Evolutionary conservation across 2,888 invertebrate genomes (phyloP), one percentile per base, ranked within the genome.

Genomic region (Pristionchus fissidentatus): DNA sequence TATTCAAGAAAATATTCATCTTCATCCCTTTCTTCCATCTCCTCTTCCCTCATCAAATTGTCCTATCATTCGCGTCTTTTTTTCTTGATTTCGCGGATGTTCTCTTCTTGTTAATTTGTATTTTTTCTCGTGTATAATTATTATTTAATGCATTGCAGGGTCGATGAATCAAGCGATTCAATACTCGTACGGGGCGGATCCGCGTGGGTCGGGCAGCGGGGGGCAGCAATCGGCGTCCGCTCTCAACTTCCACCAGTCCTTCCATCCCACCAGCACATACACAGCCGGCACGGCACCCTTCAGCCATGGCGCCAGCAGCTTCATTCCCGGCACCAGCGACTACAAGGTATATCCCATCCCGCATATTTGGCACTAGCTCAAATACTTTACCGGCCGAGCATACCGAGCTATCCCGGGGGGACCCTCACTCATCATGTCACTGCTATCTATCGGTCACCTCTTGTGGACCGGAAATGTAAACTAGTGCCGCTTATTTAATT

Each of bases 81-180:
- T 70, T 26, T 70, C 4, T 41, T 41, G 38, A 8, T 66, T 38
- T 15, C 70, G 70, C 70, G 70, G 4, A 26, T 70, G 5, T 3
- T 8, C 52, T 5, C n/a, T 32, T 10, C 5, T 62, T 26, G 7
- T 43, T 26, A 41, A 7, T 8, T 1, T 7, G n/a, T n/a, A n/a
- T n/a, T n/a, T n/a, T n/a, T n/a, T n/a, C n/a, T n/a, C n/a, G n/a
- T n/a, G n/a, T n/a, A 70, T 0, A 70, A 1, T n/a, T 22, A 22
- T 13, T 19, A 55, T 55, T 10, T 43, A 41, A 26, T n/a, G n/a
- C 41, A 70, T 70, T 70, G 32, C 70, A 70, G 70, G 70, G 70
- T 70, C 70, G 43, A 88, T 88, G 88, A 87, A 88, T 83, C 88
- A 87, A 46, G 87, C 86, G 66, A 43, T 88, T 38, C 83, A 84